Conservation (phyloP, 2,888 invertebrate species). For the Epiblema foenella region DNA sequence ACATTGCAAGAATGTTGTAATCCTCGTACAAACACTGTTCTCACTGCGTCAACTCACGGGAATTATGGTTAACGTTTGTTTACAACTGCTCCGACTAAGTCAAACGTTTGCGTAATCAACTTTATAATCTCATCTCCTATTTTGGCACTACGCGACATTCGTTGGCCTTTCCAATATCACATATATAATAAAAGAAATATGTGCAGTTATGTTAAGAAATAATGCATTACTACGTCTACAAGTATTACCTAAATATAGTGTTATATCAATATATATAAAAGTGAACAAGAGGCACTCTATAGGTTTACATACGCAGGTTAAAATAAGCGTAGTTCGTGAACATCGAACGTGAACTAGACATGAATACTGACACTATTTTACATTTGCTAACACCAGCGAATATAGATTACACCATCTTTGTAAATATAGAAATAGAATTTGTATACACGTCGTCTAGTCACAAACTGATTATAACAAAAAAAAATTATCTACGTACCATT, state of each 20-base stretch:
- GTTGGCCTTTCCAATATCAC: constrained; percentile 62
- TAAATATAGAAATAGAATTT: constrained; percentile 52
- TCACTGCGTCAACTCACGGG: background rate
- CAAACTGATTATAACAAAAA: constrained; percentile 56
- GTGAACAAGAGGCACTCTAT: constrained; percentile 86
- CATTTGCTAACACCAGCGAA: constrained; percentile 59
- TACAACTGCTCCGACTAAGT: constrained; percentile 7
- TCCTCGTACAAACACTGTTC: background rate
- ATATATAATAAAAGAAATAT: constrained; percentile 57
- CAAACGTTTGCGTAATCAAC: constrained; percentile 14
- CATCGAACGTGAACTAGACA: constrained; percentile 70
- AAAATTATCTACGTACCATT: constrained; percentile 65
- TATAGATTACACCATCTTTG: constrained; percentile 54
- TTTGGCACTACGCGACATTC: constrained; percentile 79
- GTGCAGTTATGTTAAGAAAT: constrained; percentile 69
- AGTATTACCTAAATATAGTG: constrained; percentile 75
- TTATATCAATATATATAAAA: constrained; percentile 84
- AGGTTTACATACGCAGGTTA: constrained; percentile 83
- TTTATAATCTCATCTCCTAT: constrained; percentile 45
- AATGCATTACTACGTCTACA: constrained; percentile 63
- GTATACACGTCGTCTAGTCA: constrained; percentile 55
- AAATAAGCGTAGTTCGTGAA: constrained; percentile 82
- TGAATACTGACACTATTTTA: constrained; percentile 64
- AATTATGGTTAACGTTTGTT: constrained; percentile 14
- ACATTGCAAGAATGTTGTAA: constrained; percentile 4